Percentiles rank a stretch among this genome's conserved stretches.
Conservation (phyloP, 2,797 vertebrate genomes). For the Sebastes itinus region DNA sequence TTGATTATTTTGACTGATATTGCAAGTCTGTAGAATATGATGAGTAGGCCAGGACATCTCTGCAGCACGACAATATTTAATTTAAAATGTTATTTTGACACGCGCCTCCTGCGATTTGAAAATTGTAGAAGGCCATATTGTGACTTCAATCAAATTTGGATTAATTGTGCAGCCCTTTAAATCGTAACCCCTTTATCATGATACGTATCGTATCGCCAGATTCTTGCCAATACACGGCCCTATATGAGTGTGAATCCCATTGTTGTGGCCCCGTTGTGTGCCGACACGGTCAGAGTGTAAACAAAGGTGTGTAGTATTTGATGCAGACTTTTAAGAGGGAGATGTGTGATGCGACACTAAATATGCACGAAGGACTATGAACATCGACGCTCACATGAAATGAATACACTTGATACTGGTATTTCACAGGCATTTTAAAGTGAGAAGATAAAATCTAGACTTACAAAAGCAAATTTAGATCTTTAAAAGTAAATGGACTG, state of each 20-base stretch:
- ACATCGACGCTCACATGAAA: neutral
- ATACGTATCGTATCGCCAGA: neutral
- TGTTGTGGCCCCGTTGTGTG: neutral
- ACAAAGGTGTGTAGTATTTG: conserved; percentile 28
- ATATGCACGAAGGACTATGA: neutral
- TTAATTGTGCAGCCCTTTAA: too few species aligned
- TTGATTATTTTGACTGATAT: too few species aligned
- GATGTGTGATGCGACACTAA: neutral
- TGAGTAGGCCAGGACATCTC: too few species aligned
- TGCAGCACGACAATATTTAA: too few species aligned
- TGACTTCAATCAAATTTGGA: too few species aligned
- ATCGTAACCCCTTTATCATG: neutral
- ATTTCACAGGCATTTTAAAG: neutral
- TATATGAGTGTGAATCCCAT: neutral
- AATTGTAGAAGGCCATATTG: too few species aligned
- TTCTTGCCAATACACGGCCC: neutral
- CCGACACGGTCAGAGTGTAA: neutral
- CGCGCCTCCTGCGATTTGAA: accelerated
- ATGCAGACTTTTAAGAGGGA: neutral
- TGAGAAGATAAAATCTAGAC: neutral
- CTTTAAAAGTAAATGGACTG: conserved; percentile 31
- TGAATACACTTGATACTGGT: neutral
- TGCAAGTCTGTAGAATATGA: too few species aligned
- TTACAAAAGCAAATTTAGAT: conserved; percentile 8
- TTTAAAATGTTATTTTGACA: too few species aligned